phyloP scores from a whole-genome alignment of 2,113 vertebrate genomes.

The Stigmatopora nigra region DNA sequence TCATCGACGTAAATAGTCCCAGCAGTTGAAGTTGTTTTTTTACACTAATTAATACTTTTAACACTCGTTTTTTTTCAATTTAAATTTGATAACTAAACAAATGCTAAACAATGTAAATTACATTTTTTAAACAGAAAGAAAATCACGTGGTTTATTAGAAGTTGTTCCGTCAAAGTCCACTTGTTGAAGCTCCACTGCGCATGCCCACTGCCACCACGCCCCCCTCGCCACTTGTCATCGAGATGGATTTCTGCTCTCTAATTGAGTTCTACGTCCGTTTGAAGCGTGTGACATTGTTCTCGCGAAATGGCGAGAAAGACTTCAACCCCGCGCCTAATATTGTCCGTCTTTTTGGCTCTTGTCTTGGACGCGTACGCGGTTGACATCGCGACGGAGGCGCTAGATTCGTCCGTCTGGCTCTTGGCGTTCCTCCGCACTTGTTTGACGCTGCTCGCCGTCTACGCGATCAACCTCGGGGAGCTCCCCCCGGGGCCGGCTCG shows the following conservation, averaged over 20 bases:
- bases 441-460: background rate
- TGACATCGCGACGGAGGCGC: constrained; percentile 19
- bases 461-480: rapidly evolving
- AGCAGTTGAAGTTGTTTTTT: too few species aligned
- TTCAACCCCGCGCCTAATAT: rapidly evolving
- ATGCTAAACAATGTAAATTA: too few species aligned
- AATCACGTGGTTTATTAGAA: background rate
- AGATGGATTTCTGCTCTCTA: too few species aligned
- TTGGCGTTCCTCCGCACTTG: constrained; percentile 41
- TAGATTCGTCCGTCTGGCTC: background rate
- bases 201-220: too few species aligned
- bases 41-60: too few species aligned
- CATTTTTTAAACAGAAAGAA: background rate
- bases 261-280: too few species aligned
- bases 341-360: rapidly evolving
- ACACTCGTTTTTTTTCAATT: too few species aligned
- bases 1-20: too few species aligned
- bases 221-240: too few species aligned
- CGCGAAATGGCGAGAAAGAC: background rate
- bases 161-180: constrained; percentile 37
- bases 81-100: too few species aligned
- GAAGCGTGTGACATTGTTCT: too few species aligned
- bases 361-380: constrained; percentile 42
- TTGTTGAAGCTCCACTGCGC: too few species aligned
- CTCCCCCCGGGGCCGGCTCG: constrained; percentile 25